Conservation (phyloP, 2,888 invertebrate genomes). For the Agelastica alni region DNA sequence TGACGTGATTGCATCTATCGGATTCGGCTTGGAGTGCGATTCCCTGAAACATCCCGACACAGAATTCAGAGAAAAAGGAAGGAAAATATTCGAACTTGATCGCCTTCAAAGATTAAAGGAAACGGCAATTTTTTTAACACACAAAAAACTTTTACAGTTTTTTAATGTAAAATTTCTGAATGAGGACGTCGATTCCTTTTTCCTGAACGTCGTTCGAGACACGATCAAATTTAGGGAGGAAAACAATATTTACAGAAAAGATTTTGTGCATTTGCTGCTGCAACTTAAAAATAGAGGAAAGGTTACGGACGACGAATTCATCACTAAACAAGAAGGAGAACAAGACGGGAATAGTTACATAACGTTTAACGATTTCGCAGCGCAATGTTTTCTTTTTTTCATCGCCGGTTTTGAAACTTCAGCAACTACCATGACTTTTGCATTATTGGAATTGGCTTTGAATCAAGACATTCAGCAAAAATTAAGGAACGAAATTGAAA, state of each 20-base stretch:
- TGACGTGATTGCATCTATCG: slow-evolving; percentile 4
- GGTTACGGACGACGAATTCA: slow-evolving; percentile 49
- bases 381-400: slow-evolving; percentile 38
- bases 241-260: slow-evolving; percentile 57
- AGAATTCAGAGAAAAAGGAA: neutral
- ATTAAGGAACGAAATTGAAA: slow-evolving; percentile 52
- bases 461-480: slow-evolving; percentile 54
- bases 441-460: slow-evolving; percentile 52
- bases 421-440: slow-evolving; percentile 34
- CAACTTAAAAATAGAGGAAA: slow-evolving; percentile 54
- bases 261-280: slow-evolving; percentile 61
- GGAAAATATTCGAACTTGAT: neutral
- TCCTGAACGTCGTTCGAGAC: slow-evolving; percentile 42
- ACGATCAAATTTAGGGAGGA: slow-evolving; percentile 52
- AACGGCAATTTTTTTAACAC: neutral
- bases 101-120: neutral
- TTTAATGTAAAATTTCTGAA: slow-evolving; percentile 37
- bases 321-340: slow-evolving; percentile 18
- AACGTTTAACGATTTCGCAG: slow-evolving; percentile 28
- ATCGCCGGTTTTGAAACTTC: slow-evolving; percentile 43
- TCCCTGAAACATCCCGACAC: neutral
- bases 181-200: slow-evolving; percentile 52
- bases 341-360: slow-evolving; percentile 3
- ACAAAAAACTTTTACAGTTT: neutral
- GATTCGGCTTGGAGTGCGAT: neutral